A percentile compares a stretch with the other conserved stretches of the same genome.
phyloP scores from a whole-genome alignment of 2,888 invertebrate species.

The Andricus curvator region DNA sequence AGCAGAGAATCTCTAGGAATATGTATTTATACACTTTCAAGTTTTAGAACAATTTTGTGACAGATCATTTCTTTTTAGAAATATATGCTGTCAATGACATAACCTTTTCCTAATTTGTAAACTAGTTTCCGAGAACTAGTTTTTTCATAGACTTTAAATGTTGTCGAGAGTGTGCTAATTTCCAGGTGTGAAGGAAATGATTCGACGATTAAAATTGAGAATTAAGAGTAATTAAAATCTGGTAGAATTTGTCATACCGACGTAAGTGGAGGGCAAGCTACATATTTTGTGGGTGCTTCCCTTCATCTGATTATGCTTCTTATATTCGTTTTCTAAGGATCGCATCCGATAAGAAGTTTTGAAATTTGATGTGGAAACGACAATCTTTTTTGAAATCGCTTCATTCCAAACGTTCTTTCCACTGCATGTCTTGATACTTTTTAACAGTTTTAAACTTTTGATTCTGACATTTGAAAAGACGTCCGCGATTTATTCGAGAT shows the following conservation, averaged over 20 bases:
- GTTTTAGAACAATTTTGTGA: background rate
- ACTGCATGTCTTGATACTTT: background rate
- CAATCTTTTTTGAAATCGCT: conserved; percentile 1
- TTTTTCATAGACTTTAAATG: background rate
- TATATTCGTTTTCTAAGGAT: background rate
- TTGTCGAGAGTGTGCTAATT: background rate
- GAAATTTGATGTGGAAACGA: background rate
- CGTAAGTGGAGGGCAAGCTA: background rate
- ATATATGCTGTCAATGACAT: background rate
- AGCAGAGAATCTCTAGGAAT: conserved; percentile 10
- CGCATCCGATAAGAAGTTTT: conserved; percentile 5
- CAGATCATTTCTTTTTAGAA: background rate
- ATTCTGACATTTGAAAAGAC: conserved; percentile 24
- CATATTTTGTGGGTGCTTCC: conserved; percentile 15
- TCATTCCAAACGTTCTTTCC: conserved; percentile 4
- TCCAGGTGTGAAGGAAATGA: background rate
- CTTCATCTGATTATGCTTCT: conserved; percentile 1
- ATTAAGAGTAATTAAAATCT: background rate
- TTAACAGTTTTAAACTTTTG: background rate
- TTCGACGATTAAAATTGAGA: background rate
- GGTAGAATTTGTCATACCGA: background rate
- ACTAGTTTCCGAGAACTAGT: background rate
- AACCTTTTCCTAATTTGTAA: background rate
- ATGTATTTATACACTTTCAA: conserved; percentile 2
- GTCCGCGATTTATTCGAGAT: conserved; percentile 21